A percentile compares a stretch with the other conserved stretches of the same genome.
phyloP scores from a whole-genome alignment of 1,140 invertebrate species.

The Tetragonula clypearis region DNA sequence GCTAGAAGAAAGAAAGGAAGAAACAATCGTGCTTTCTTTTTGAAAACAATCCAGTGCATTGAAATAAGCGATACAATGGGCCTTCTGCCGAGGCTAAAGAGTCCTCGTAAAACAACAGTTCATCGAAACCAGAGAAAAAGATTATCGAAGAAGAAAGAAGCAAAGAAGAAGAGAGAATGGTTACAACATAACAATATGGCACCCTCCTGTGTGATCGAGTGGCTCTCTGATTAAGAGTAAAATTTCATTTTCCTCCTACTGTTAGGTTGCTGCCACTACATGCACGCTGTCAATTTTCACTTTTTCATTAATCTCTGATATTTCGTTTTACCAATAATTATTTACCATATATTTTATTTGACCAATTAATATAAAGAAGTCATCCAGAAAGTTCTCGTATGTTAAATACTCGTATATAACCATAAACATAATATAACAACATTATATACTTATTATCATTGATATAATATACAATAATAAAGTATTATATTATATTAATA shows the following conservation, averaged over 20 bases:
- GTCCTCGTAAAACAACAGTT: slow-evolving; percentile 59
- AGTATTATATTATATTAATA: too few relatives aligned
- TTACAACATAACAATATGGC: slow-evolving; percentile 65
- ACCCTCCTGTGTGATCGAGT: slow-evolving; percentile 70
- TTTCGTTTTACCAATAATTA: too few relatives aligned
- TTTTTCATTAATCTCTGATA: not conserved
- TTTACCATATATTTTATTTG: too few relatives aligned
- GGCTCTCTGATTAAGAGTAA: slow-evolving; percentile 42
- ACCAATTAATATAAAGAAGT: not conserved
- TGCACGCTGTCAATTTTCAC: slow-evolving; percentile 25
- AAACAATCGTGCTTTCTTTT: slow-evolving; percentile 64
- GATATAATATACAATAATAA: too few relatives aligned
- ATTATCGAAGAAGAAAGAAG: slow-evolving; percentile 27
- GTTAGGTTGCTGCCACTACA: slow-evolving; percentile 35
- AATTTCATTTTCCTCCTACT: slow-evolving; percentile 46
- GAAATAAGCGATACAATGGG: slow-evolving; percentile 57
- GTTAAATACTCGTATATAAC: not conserved
- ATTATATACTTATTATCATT: too few relatives aligned
- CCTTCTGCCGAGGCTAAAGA: slow-evolving; percentile 36
- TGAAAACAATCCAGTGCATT: slow-evolving; percentile 62
- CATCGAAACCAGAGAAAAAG: slow-evolving; percentile 42
- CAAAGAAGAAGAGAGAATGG: slow-evolving; percentile 53
- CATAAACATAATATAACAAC: not conserved
- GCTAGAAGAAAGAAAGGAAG: slow-evolving; percentile 5
- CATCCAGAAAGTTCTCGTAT: not conserved